Evolutionary conservation across 2,797 vertebrate species (phyloP), one percentile per base, ranked within the genome.

Genomic region (Acestrorhynchus altus): DNA sequence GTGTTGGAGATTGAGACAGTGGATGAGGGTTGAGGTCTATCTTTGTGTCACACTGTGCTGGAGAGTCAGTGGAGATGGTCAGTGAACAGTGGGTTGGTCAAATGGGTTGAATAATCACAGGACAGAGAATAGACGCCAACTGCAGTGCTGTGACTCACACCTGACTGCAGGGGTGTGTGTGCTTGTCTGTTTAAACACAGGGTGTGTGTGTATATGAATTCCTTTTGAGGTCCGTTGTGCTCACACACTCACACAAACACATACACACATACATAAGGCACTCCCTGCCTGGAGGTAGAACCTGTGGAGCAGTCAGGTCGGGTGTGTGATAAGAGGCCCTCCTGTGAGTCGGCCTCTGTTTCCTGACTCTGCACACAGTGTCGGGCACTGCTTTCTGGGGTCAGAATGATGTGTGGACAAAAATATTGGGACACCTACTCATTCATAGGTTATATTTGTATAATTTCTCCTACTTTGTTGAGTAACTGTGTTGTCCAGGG

Each of bases 71-170:
- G 75, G 76, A 88, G 80, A 71, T 35, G 31, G 31, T 35, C 31
- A 35, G 31, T n/a, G n/a, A n/a, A n/a, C 83, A 79, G 84, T 82
- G 57, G 47, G 66, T 63, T 72, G 86, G 85, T 86, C 86, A 85
- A 82, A 77, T 82, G 86, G 88, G 86, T 88, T 87, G 83, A 88
- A 85, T 90, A 88, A 91, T 91, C 72, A 35, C 84, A 59, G 82
- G 79, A 82, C 79, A 87, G 82, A 65, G 67, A 61, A 66, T 31
- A 35, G 31, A 79, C 88, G 86, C 83, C 72, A 87, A 83, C 76
- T 74, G 76, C 64, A n/a, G 80, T 42, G 83, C 81, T 75, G 86
- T 92, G 90, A 92, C 85, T 92, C 89, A 88, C 84, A 79, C 67
- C 72, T 77, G 83, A 81, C 83, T 68, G 73, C 56, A 73, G 49